Conservation (phyloP, 2,113 vertebrate species). For the Plectropomus leopardus region DNA sequence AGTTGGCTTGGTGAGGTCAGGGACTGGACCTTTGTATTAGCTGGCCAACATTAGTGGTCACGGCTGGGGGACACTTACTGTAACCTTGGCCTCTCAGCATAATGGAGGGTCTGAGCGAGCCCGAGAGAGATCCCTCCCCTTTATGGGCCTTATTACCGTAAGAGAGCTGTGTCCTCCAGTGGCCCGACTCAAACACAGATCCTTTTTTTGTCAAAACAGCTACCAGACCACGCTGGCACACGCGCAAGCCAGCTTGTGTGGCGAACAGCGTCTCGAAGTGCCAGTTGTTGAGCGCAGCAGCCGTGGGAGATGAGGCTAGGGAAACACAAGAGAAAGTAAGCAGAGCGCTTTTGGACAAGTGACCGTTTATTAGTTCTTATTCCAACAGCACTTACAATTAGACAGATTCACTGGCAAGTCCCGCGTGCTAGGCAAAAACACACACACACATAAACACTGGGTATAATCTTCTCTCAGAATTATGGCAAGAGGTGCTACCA, state of each 20-base stretch:
- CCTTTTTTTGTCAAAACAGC: constrained; percentile 81
- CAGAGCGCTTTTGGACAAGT: constrained; percentile 66
- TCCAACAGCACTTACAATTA: constrained; percentile 68
- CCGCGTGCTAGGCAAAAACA: constrained; percentile 35
- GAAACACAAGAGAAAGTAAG: constrained; percentile 58
- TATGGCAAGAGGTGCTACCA: constrained; percentile 56
- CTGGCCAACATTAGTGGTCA: constrained; percentile 73
- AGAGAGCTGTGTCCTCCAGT: constrained; percentile 70
- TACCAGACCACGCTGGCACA: constrained; percentile 74
- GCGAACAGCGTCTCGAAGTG: constrained; percentile 42
- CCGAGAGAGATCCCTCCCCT: constrained; percentile 65
- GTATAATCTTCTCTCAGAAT: constrained; percentile 44
- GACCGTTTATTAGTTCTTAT: constrained; percentile 77
- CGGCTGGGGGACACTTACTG: constrained; percentile 77
- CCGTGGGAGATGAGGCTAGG: constrained; percentile 61
- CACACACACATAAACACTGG: constrained; percentile 46
- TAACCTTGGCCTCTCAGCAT: constrained; percentile 74
- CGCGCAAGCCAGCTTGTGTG: constrained; percentile 52
- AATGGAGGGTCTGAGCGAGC: constrained; percentile 73
- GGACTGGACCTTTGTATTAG: constrained; percentile 68
- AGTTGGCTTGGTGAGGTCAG: constrained; percentile 77
- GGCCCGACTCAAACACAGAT: constrained; percentile 75
- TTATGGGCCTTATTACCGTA: constrained; percentile 78
- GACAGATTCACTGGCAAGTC: constrained; percentile 62
- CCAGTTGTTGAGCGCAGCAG: constrained; percentile 58